Conservation (phyloP, 92 coral and sea anemone species). For the Phymanthus crucifer region DNA sequence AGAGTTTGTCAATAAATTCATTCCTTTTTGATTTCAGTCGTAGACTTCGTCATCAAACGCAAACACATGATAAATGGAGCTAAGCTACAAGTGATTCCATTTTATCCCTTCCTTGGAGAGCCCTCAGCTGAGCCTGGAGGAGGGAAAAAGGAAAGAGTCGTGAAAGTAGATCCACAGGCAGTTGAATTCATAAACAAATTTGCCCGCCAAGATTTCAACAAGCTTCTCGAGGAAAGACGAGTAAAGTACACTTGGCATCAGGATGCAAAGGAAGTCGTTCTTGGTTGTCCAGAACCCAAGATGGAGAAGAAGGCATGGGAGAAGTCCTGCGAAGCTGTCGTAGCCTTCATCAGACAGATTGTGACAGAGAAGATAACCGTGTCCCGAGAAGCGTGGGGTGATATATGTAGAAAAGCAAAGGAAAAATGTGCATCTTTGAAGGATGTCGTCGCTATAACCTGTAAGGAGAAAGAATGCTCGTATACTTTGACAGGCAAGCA, state of each 20-base stretch:
- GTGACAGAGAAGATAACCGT: not conserved
- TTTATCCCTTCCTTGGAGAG: constrained; percentile 54
- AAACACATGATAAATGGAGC: constrained; percentile 38
- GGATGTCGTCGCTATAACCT: not conserved
- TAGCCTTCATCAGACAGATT: constrained; percentile 1
- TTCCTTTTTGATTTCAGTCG: constrained; percentile 29
- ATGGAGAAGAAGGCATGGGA: constrained; percentile 27
- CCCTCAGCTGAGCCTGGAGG: constrained; percentile 21
- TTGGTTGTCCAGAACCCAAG: constrained; percentile 13
- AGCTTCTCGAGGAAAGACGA: constrained; percentile 5
- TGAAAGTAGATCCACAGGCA: constrained; percentile 12
- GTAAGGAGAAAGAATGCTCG: constrained; percentile 11
- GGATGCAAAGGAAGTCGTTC: constrained; percentile 2
- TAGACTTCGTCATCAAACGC: constrained; percentile 16
- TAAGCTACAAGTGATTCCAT: constrained; percentile 28
- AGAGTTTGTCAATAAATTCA: too few relatives aligned
- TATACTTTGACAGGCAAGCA: constrained; percentile 31
- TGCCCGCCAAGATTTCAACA: constrained; percentile 5
- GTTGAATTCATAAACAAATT: constrained; percentile 16
- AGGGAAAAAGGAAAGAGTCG: constrained; percentile 6
- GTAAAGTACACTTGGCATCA: constrained; percentile 16
- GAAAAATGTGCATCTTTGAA: not conserved
- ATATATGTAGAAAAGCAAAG: not conserved
- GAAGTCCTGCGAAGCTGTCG: constrained; percentile 14
- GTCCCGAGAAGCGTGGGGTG: constrained; percentile 24